These are phyloP conservation scores for Euclidia mi DNA, from an alignment of 2,888 invertebrate genomes.

Conservation along the genomic window DNA sequence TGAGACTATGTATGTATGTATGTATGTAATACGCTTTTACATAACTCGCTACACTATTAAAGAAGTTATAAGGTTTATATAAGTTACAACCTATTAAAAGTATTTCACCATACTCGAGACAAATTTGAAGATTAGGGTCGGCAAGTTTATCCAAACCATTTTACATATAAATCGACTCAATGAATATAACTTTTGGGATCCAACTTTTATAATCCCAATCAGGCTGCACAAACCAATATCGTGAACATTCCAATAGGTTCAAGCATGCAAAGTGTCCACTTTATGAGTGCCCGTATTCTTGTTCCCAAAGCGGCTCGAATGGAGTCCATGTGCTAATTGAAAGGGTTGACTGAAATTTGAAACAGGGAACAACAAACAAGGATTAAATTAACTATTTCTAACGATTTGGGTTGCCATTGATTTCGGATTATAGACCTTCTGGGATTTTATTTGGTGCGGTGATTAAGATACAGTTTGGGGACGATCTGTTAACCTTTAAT, in stretches of 20 bases:
- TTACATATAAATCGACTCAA: neutral
- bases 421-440: constrained; percentile 2
- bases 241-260: constrained; percentile 31
- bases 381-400: constrained; percentile 43
- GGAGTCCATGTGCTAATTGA: constrained; percentile 66
- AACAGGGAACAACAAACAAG: constrained; percentile 41
- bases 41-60: no score
- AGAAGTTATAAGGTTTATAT: no score
- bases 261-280: constrained; percentile 32
- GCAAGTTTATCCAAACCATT: neutral
- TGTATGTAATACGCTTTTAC: no score
- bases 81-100: no score
- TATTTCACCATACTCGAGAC: no score
- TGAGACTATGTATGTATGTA: no score
- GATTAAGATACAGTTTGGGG: no score
- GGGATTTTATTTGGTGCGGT: neutral
- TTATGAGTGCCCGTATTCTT: constrained; percentile 49
- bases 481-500: no score
- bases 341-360: constrained; percentile 66
- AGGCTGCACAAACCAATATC: constrained; percentile 34
- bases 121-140: no score
- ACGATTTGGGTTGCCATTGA: constrained; percentile 24
- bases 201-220: constrained; percentile 8
- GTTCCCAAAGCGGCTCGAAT: constrained; percentile 60
- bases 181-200: neutral